Evolutionary conservation across 2,113 vertebrate species (phyloP).

Genomic region (Gulo gulo): DNA sequence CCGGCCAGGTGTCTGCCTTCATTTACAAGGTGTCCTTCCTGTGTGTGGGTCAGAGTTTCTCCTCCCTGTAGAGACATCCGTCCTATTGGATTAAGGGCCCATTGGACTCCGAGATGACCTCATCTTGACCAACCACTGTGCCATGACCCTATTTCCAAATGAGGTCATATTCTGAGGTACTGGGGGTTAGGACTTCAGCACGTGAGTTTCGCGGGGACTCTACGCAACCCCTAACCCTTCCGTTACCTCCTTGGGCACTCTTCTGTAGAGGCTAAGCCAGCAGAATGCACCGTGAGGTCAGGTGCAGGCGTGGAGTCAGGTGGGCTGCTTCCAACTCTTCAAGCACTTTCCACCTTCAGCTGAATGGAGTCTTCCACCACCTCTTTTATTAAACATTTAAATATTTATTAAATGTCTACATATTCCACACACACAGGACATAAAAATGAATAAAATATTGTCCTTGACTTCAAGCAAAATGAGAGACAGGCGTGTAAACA

Average conservation of each 20-base stretch:
- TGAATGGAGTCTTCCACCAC: background rate
- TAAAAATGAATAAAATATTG: constrained; percentile 33
- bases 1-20: background rate
- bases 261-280: no score
- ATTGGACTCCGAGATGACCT: background rate
- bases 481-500: constrained; percentile 10
- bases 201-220: background rate
- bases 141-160: background rate
- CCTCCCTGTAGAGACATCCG: background rate
- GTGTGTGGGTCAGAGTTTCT: background rate
- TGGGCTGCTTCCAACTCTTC: background rate
- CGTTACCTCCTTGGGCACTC: background rate
- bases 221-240: background rate
- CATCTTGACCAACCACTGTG: background rate
- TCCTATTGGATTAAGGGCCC: background rate
- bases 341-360: background rate
- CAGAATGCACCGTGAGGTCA: background rate
- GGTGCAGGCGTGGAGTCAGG: background rate
- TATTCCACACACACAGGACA: background rate
- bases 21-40: background rate
- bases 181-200: background rate
- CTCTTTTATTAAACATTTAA: constrained; percentile 9
- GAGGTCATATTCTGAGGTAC: background rate
- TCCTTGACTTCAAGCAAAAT: constrained; percentile 1
- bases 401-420: background rate